These are phyloP conservation scores for Cynocephalus volans DNA, from an alignment of 2,113 vertebrate genomes.

Conservation along the genomic window DNA sequence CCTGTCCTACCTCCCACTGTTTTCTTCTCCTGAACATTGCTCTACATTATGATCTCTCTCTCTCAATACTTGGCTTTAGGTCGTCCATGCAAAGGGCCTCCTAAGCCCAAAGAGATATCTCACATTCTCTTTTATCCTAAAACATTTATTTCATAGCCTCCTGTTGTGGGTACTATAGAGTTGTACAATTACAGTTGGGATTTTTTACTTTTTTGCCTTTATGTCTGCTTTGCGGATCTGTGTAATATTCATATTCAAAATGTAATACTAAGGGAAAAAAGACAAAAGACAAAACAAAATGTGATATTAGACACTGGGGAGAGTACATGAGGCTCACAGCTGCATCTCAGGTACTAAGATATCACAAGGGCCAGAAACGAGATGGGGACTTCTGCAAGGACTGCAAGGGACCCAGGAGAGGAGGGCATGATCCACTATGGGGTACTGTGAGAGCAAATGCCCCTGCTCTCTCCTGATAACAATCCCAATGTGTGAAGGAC, in stretches of 20 bases:
- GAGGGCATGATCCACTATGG: accelerated
- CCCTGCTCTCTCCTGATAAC: not conserved
- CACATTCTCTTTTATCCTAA: not conserved
- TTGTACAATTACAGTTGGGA: not conserved
- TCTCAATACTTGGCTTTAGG: not conserved
- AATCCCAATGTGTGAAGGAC: not conserved
- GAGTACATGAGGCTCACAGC: not conserved
- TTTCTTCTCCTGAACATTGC: constrained; percentile 16
- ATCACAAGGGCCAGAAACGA: not conserved
- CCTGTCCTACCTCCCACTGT: not conserved
- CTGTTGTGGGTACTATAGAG: not conserved
- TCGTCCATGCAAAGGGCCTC: not conserved
- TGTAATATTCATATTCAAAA: not conserved
- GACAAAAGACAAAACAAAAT: not conserved
- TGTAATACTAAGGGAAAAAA: not conserved
- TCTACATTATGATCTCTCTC: not conserved
- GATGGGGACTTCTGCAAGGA: not conserved
- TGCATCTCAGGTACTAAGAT: not conserved
- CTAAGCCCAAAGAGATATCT: not conserved
- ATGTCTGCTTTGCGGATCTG: not conserved
- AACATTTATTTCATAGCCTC: not conserved
- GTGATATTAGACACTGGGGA: not conserved
- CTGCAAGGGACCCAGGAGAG: not conserved
- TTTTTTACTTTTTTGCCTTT: not conserved
- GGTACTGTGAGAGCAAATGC: not conserved